Evolutionary conservation across 1,140 invertebrate species (phyloP).

Genomic region (Sycobia sp.): DNA sequence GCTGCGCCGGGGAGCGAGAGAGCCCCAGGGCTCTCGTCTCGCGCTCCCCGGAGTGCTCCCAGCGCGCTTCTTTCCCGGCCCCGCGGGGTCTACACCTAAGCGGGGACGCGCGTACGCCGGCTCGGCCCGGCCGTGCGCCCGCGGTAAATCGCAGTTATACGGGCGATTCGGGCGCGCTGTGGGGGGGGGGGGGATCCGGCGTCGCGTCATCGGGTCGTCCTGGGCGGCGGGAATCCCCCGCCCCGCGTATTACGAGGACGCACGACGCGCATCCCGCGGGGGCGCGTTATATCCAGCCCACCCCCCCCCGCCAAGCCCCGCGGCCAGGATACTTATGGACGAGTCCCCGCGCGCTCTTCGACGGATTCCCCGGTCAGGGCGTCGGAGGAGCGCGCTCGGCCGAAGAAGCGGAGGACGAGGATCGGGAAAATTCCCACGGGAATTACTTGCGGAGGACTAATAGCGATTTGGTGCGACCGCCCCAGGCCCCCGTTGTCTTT

Average conservation of each 20-base stretch:
- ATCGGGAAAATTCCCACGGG: conserved; percentile 55
- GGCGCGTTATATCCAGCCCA: too few species aligned
- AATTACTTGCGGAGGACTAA: conserved; percentile 55
- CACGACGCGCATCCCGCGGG: neutral
- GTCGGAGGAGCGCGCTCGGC: neutral
- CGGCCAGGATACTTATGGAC: neutral
- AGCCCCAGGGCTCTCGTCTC: too few species aligned
- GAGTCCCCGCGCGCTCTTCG: conserved; percentile 33
- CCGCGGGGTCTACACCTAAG: too few species aligned
- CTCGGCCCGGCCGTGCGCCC: too few species aligned
- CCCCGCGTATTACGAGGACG: too few species aligned
- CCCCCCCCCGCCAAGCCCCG: too few species aligned
- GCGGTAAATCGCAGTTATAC: too few species aligned
- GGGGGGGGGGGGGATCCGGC: conserved; percentile 4
- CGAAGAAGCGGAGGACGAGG: conserved; percentile 19
- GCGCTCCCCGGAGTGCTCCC: conserved; percentile 11
- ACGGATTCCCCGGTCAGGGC: conserved; percentile 40
- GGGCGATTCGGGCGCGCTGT: too few species aligned
- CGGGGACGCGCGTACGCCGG: too few species aligned
- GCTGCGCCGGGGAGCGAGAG: neutral
- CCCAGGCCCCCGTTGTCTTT: neutral
- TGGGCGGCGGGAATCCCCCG: neutral
- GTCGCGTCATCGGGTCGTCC: conserved; percentile 41
- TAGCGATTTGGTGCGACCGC: conserved; percentile 35
- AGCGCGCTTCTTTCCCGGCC: too few species aligned